Base-by-base conservation (phyloP, 2,888 invertebrate genomes). In the Dryomyza anilis region DNA sequence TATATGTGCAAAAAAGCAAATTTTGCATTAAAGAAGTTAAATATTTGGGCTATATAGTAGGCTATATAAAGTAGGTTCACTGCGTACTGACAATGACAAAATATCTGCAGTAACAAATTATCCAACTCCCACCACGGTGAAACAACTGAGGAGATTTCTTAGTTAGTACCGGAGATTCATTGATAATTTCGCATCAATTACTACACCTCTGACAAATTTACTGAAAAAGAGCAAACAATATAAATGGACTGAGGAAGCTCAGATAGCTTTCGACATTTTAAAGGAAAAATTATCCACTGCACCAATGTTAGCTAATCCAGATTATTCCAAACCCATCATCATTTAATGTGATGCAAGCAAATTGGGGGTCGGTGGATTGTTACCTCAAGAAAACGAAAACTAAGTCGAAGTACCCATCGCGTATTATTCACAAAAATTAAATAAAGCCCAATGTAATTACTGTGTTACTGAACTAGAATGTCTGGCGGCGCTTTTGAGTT, bases 161-260 rank as follows among this genome's bases (percentile, higher is more conserved):
- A 69, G 69, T 14, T 72, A 70, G 65, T 69, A 68, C 43, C 27
- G 69, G 1, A 50, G 68, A 10, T 70, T 69, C 45, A 63, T 70
- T 1, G 29, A 14, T 21, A 66, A 68, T 25, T 69, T 57, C 57
- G 69, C 70, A 4, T 29, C 65, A 1, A 14, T 70, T 1, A 64
- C 69, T 1, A 55, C 69, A 1, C 67, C 69, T 5, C 48, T 70
- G 19, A 68, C 69, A 1, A 56, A 71, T 33, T 27, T 64, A 1
- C 50, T 69, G 7, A 68, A 65, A 14, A 55, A 29, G 4, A 53
- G 53, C 2, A 59, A 50, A 25, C 48, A 50, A 29, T 53, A 14
- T 53, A 10, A 53, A 27, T 27, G 66, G 43, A 66, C 3, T 19
- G 60, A 52, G 5, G 39, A 60, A 19, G 63, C 64, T 2, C 46